Conservation (phyloP, 2,113 vertebrate genomes). For the Nettapus auritus region DNA sequence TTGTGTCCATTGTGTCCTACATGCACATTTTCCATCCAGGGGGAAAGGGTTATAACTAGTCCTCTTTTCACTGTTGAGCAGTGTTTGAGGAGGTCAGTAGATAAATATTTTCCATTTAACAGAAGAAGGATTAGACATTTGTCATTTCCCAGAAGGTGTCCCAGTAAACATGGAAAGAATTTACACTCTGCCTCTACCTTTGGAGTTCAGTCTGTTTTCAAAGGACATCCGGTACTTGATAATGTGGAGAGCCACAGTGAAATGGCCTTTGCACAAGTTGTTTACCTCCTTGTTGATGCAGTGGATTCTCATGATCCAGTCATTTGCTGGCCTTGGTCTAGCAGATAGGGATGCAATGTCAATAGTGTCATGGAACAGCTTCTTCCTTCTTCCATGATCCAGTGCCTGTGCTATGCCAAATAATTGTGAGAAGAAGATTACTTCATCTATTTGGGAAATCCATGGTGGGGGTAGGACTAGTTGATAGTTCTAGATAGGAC, state of each 20-base stretch:
- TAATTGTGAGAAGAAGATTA: not conserved
- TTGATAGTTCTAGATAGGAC: no score
- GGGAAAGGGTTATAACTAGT: not conserved
- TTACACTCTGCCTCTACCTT: not conserved
- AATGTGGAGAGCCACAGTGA: not conserved
- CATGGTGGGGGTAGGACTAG: accelerated
- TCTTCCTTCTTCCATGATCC: not conserved
- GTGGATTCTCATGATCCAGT: not conserved
- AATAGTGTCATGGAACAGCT: not conserved
- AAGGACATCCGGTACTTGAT: not conserved
- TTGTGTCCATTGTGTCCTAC: not conserved
- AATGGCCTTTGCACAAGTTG: not conserved
- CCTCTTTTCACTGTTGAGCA: not conserved
- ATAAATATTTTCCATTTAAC: not conserved
- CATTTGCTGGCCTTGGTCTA: not conserved
- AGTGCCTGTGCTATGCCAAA: not conserved
- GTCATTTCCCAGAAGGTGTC: not conserved
- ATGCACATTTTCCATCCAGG: not conserved
- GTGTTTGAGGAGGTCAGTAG: not conserved
- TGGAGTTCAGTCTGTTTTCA: not conserved
- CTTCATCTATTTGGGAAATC: not conserved
- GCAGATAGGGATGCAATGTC: not conserved
- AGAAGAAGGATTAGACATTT: not conserved
- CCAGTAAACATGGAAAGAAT: not conserved
- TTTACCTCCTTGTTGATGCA: not conserved